Conservation (phyloP, 2,113 vertebrate species). For the Anolis sagrei region DNA sequence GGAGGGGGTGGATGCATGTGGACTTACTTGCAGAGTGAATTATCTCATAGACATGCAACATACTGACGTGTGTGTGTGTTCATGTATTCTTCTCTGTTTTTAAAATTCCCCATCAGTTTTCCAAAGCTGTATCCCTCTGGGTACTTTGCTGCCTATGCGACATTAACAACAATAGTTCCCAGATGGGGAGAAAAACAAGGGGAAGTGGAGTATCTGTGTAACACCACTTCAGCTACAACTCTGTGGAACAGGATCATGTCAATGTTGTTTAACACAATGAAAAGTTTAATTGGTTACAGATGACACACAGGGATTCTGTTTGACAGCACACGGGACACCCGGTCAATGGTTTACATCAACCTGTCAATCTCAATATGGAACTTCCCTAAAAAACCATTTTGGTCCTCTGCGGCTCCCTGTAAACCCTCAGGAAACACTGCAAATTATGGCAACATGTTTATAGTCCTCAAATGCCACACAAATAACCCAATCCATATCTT, state of each 20-base stretch:
- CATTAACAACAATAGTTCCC: conserved; percentile 38
- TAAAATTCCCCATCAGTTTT: not conserved
- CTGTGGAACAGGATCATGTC: conserved; percentile 54
- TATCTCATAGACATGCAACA: not conserved
- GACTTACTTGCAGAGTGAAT: conserved; percentile 8
- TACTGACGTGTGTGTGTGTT: not conserved
- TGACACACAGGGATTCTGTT: conserved; percentile 67
- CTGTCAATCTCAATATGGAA: conserved; percentile 80
- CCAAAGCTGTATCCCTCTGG: not conserved
- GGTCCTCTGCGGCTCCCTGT: conserved; percentile 31
- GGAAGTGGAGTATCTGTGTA: conserved; percentile 18
- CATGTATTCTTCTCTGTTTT: not conserved
- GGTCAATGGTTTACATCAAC: conserved; percentile 82
- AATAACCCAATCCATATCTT: conserved; percentile 71
- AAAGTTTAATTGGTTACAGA: conserved; percentile 75
- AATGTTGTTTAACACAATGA: conserved; percentile 69
- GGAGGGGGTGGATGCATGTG: not conserved
- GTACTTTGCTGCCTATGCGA: conserved; percentile 15
- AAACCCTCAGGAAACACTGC: conserved; percentile 74
- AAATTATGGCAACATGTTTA: conserved; percentile 80
- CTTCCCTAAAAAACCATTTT: conserved; percentile 57
- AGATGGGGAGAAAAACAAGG: not conserved
- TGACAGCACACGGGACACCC: conserved; percentile 69
- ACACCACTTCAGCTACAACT: conserved; percentile 48
- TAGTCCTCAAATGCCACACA: conserved; percentile 73